These are phyloP conservation scores for Petrocephalus schoutedeni DNA, from an alignment of 2,797 vertebrate genomes.

Conservation along the genomic window DNA sequence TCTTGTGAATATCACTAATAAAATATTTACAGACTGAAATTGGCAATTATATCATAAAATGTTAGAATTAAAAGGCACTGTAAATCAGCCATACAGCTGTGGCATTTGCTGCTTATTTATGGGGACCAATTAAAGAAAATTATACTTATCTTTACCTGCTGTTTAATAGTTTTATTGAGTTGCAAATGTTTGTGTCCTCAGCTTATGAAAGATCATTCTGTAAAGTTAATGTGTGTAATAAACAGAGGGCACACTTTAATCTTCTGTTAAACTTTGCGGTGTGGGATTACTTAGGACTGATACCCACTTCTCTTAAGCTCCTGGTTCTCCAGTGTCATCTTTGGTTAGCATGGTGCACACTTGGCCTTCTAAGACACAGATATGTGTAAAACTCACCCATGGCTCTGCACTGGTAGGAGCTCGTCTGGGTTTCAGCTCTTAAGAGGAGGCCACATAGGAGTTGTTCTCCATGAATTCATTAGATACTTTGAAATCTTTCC, in stretches of 20 bases:
- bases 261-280: not conserved
- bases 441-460: not conserved
- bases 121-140: not conserved
- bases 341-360: not conserved
- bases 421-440: not conserved
- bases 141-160: not conserved
- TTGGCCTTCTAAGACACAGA: not conserved
- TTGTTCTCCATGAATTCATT: not conserved
- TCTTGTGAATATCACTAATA: not conserved
- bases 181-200: not conserved
- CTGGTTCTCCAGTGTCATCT: not conserved
- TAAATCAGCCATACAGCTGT: not conserved
- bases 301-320: not conserved
- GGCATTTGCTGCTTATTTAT: not conserved
- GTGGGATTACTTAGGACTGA: not conserved
- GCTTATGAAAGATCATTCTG: not conserved
- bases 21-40: conserved; percentile 12
- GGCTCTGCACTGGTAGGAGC: not conserved
- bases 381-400: not conserved
- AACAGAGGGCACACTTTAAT: not conserved
- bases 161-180: not conserved
- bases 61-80: not conserved
- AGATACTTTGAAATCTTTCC: not conserved
- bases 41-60: conserved; percentile 8
- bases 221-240: not conserved